Base-by-base conservation (phyloP, 2,113 vertebrate species). In the Capra hircus region DNA sequence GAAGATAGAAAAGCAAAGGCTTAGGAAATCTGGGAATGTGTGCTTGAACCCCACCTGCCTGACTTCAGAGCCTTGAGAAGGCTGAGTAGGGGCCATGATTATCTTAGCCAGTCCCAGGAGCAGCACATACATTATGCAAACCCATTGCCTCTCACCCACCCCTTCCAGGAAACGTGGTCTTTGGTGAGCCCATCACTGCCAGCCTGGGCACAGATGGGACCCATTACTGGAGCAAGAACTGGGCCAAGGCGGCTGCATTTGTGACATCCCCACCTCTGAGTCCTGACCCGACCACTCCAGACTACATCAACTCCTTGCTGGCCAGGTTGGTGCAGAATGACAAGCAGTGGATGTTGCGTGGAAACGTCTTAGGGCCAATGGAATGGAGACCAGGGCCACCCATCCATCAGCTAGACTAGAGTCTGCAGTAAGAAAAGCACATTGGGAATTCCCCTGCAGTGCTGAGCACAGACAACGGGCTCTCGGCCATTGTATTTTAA, bases 191-290 rank as follows among this genome's bases (percentile, higher is more conserved):
- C 81, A 99, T 99, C 98, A 99, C 99, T 0, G 99, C 99, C 98
- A 99, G 99, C 94, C 99, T 99, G 1, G 99, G 99, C 27, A 99
- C 99, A 2, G 99, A 99, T 2, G 99, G 99, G 87, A 99, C 99
- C 1, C 99, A 99, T 98, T 99, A 99, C 97, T 99, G 99, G 99
- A 99, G 99, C 99, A 99, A 99, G 99, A 99, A 99, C 97, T 99
- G 99, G 99, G 99, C 99, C 60, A 99, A 99, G 97, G 99, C 99
- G 0, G 99, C 99, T 0, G 99, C 99, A 0, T 99, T 99, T 98
- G 99, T 99, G 97, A 99, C 99, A 6, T 99, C 99, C 9, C 99
- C 99, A 0, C 99, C 99, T 16, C 99, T 99, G 90, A 99, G 99
- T 98, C 99, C 99, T 7, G 99, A 99, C 96, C 99, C 99, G 17